Evolutionary conservation across 2,113 vertebrate genomes (phyloP).

Genomic region (Pampusana beccarii): DNA sequence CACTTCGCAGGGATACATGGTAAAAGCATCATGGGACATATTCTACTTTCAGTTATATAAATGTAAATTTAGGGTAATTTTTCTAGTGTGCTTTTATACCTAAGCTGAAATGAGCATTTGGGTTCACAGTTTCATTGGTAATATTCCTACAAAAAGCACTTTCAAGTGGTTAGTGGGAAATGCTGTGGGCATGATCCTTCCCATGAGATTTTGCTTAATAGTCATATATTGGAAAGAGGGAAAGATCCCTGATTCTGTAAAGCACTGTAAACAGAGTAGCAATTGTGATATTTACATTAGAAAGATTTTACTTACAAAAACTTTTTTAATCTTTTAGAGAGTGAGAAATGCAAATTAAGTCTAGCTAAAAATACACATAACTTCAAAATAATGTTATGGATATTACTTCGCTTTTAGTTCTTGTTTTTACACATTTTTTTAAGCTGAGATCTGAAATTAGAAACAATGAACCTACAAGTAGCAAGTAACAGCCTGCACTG

Average conservation of each 20-base stretch:
- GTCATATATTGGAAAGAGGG: conserved; percentile 20
- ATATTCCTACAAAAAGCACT: conserved; percentile 1
- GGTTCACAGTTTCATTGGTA: neutral
- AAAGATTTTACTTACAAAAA: neutral
- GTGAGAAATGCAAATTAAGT: neutral
- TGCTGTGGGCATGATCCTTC: conserved; percentile 25
- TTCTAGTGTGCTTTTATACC: conserved; percentile 4
- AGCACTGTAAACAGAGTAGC: neutral
- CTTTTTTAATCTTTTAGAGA: neutral
- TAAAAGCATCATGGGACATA: conserved; percentile 16
- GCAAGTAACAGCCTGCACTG: neutral
- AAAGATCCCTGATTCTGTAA: neutral
- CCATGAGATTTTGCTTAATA: conserved; percentile 25
- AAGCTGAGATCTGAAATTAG: neutral
- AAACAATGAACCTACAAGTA: neutral
- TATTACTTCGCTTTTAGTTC: neutral
- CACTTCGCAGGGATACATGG: neutral
- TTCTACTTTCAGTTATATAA: conserved; percentile 50
- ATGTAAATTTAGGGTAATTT: conserved; percentile 43
- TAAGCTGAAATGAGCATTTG: conserved; percentile 43
- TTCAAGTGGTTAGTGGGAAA: conserved; percentile 36
- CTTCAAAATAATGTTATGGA: neutral
- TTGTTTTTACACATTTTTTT: neutral
- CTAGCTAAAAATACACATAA: neutral
- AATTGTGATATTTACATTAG: conserved; percentile 22